Evolutionary conservation across 2,888 invertebrate genomes (phyloP).

Genomic region (Sepiola atlantica): DNA sequence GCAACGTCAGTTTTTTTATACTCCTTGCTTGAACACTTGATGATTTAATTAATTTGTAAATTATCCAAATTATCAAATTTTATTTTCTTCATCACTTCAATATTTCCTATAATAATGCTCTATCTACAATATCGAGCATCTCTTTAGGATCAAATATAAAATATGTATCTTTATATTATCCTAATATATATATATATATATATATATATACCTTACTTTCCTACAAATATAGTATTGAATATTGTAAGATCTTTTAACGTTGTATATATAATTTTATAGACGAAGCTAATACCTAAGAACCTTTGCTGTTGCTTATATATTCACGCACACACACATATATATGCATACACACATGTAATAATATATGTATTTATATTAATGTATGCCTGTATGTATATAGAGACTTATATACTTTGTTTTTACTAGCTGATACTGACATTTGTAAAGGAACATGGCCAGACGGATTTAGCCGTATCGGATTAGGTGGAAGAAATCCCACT

Average conservation of each 20-base stretch:
- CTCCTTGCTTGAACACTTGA: too few relatives aligned
- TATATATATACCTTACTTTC: neutral
- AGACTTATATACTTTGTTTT: neutral
- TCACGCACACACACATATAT: neutral
- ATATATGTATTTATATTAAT: neutral
- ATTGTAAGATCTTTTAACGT: neutral
- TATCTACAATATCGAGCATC: too few relatives aligned
- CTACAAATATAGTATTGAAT: neutral
- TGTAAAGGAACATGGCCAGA: neutral
- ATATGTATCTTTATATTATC: constrained; percentile 4
- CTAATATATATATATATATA: neutral
- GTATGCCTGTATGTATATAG: too few relatives aligned
- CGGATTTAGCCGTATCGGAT: neutral
- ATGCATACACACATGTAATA: neutral
- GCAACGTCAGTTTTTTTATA: too few relatives aligned
- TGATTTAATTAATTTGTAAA: too few relatives aligned
- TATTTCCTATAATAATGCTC: too few relatives aligned
- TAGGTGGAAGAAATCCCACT: neutral
- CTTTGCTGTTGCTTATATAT: neutral
- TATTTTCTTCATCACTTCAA: too few relatives aligned
- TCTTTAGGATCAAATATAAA: too few relatives aligned
- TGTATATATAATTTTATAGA: neutral
- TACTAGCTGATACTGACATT: neutral
- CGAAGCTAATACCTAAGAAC: neutral
- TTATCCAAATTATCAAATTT: too few relatives aligned